Percentiles rank a stretch among this genome's conserved stretches.
Conservation (phyloP, 2,797 vertebrate genomes). For the Todus mexicanus region DNA sequence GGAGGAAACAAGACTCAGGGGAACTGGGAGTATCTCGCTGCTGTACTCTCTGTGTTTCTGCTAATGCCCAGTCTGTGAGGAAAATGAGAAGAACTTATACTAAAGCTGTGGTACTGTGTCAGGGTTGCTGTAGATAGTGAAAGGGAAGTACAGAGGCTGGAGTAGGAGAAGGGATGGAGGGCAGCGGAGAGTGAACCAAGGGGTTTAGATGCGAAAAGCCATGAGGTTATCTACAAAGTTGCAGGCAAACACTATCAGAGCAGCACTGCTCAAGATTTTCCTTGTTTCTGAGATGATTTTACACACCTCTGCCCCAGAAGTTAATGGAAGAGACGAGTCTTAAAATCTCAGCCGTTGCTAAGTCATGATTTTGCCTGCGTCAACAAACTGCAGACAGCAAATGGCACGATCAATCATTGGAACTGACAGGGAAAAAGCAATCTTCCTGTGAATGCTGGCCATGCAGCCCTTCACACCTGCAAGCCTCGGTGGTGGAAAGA, state of each 20-base stretch:
- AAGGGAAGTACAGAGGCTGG: not conserved
- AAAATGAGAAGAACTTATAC: not conserved
- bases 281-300: not conserved
- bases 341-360: not conserved
- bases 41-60: not conserved
- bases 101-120: not conserved
- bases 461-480: not conserved
- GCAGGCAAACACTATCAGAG: not conserved
- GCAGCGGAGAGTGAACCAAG: not conserved
- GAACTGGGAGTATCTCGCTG: not conserved
- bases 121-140: not conserved
- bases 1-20: not conserved
- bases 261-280: not conserved
- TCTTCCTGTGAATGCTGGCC: not conserved
- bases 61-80: not conserved
- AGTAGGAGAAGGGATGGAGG: not conserved
- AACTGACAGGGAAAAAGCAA: not conserved
- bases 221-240: not conserved
- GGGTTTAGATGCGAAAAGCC: not conserved
- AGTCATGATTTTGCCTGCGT: not conserved
- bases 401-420: not conserved
- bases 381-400: not conserved
- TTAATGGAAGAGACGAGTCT: not conserved
- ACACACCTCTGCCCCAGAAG: not conserved
- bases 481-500: rapidly evolving